Evolutionary conservation across 2,113 vertebrate genomes (phyloP), one percentile per base, ranked within the genome.

Genomic region (Mustelus asterias): DNA sequence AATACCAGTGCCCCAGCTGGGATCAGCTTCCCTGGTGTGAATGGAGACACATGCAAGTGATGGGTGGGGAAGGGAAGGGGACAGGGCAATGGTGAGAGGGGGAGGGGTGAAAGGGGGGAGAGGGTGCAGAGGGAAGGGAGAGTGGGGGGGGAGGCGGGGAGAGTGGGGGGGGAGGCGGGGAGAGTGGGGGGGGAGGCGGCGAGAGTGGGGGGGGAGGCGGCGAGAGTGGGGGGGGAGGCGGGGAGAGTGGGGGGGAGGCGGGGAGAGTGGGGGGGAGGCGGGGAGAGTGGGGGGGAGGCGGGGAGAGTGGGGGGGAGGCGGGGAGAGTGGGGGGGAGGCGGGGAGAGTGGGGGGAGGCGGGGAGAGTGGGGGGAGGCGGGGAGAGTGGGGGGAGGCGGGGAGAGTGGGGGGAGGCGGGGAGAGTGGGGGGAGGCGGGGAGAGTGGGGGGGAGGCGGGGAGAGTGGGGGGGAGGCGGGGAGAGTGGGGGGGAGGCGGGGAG

Each of bases 261-360:
- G 67, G 22, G 4, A 16, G 18, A 16, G 13, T n/a, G 0, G 37
- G 2, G 14, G 37, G 37, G 80, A 22, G 37, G 80, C n/a, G n/a
- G n/a, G 5, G 41, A 41, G 10, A 1, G 37, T 18, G 80, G 76
- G 29, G 1, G 5, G 33, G 33, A 67, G 22, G 69, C 69, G 5
- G 37, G 4, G 6, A 1, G 1, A 0, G 18, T 0, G 14, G 2
- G 41, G 5, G 80, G 14, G 80, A 2, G 18, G 3, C 1, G 48
- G n/a, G 29, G 22, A 3, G 20, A 0, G 22, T 3, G 20, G 18
- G 16, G 67, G 67, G 3, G 18, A 14, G 67, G 18, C 18, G 69
- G 69, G 20, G 0, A 1, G 0, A 18, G 69, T 33, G 9, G 13
- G 78, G 3, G 78, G 9, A 1, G 9, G 41, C 1, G 85, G 41